Evolutionary conservation across 2,113 vertebrate species (phyloP).

Genomic region (Coregonus clupeaformis): DNA sequence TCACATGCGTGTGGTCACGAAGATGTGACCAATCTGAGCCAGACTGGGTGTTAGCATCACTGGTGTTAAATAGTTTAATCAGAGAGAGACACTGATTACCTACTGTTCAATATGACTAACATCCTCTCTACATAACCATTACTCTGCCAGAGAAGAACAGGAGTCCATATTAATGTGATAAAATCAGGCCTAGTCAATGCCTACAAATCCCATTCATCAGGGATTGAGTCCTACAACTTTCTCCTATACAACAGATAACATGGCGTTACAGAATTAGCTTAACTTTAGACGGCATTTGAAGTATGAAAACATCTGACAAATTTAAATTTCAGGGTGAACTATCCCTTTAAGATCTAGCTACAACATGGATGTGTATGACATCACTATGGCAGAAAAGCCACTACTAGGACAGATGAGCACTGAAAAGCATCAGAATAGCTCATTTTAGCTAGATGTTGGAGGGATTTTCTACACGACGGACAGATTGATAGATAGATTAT

Average conservation of each 20-base stretch:
- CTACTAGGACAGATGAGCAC: no score
- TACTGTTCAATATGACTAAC: not conserved
- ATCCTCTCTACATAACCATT: conserved; percentile 17
- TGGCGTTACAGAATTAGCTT: no score
- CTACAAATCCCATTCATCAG: not conserved
- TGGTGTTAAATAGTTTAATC: conserved; percentile 1
- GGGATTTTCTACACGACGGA: no score
- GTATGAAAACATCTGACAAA: no score
- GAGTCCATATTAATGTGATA: not conserved
- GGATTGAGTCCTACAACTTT: not conserved
- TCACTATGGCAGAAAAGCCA: no score
- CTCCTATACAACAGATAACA: not conserved
- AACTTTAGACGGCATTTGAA: no score
- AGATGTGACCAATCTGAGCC: conserved; percentile 50
- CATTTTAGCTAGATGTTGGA: no score
- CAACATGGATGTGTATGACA: no score
- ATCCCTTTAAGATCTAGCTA: no score
- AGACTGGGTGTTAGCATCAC: conserved; percentile 28
- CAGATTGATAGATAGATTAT: conserved; percentile 44
- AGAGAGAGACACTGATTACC: not conserved
- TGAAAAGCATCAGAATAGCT: no score
- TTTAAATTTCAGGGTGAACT: no score
- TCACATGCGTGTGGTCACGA: conserved; percentile 37
- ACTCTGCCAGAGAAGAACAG: conserved; percentile 14
- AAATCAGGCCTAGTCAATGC: not conserved